Base-by-base conservation (phyloP, 2,113 vertebrate genomes). In the Collichthys lucidus region DNA sequence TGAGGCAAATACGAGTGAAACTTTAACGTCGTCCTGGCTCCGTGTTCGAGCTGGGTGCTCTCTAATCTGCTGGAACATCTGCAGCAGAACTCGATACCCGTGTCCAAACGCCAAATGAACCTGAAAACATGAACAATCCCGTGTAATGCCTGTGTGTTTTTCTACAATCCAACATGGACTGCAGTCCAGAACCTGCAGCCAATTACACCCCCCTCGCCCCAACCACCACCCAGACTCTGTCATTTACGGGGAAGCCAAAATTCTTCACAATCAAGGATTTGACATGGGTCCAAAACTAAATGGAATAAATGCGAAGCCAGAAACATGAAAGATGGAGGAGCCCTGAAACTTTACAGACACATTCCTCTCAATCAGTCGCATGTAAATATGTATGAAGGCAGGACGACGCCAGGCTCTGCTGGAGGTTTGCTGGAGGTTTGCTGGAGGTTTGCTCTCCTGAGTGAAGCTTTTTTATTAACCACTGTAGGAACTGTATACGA, bases 191-290 rank as follows among this genome's bases (percentile, higher is more conserved):
- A 91, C 66, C 89, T 90, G 87, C 59, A 85, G 78, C 77, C 76
- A 93, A 91, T 91, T 93, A 91, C 16, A n/a, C 22, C n/a, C 4
- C 63, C 79, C n/a, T 42, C 4, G 26, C 9, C 1, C 35, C 35
- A 40, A 9, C 35, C 35, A 40, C 35, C 35, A 40, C 35, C 35
- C 35, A 8, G 35, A 40, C 35, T 19, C 50, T 29, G 63, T 65
- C 66, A 49, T 72, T 62, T 8, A 52, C 31, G 42, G 15, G 63
- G 53, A 71, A 44, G 88, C 86, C 80, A 89, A 91, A 55, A 89
- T 90, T 86, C 88, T 72, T 90, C 76, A 82, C 80, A 92, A 93
- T 94, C 80, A 91, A 81, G 79, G n/a, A 82, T 15, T 77, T 77
- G 87, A 85, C 15, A 29, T 3, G 5, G 49, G 22, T 90, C 86